Evolutionary conservation across 2,888 invertebrate species (phyloP).

Genomic region (Tetheella fluctuosa): DNA sequence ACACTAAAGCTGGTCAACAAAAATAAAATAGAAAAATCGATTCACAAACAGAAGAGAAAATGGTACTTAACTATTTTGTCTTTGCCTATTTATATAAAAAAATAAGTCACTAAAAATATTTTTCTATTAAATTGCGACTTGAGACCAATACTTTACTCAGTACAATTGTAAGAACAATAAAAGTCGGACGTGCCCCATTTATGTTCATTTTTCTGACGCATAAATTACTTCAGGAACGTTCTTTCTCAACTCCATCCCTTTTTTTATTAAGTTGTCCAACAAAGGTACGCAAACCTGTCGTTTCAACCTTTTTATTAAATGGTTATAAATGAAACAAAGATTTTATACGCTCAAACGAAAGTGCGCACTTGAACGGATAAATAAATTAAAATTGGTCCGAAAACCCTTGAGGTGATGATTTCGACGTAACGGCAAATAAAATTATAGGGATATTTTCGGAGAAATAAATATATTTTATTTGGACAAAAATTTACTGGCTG

Average conservation of each 20-base stretch:
- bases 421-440: not conserved
- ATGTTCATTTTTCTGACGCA: conserved; percentile 58
- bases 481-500: not conserved
- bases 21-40: too few relatives aligned
- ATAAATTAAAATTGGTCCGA: conserved; percentile 48
- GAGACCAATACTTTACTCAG: conserved; percentile 35
- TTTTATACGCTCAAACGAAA: conserved; percentile 40
- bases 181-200: conserved; percentile 60
- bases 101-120: not conserved
- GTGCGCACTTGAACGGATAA: conserved; percentile 44
- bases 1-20: too few relatives aligned
- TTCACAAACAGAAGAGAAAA: too few relatives aligned
- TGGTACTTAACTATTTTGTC: too few relatives aligned
- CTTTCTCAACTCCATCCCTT: conserved; percentile 50
- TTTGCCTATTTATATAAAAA: too few relatives aligned
- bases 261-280: conserved; percentile 56
- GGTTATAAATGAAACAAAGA: conserved; percentile 51
- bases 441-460: not conserved
- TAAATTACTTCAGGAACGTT: conserved; percentile 57
- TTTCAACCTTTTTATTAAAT: conserved; percentile 49
- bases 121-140: conserved; percentile 25
- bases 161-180: conserved; percentile 61
- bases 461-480: not conserved
- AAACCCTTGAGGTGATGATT: conserved; percentile 24
- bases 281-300: conserved; percentile 40